phyloP scores from a whole-genome alignment of 1,140 invertebrate species.

The Caenorhabditis remanei region DNA sequence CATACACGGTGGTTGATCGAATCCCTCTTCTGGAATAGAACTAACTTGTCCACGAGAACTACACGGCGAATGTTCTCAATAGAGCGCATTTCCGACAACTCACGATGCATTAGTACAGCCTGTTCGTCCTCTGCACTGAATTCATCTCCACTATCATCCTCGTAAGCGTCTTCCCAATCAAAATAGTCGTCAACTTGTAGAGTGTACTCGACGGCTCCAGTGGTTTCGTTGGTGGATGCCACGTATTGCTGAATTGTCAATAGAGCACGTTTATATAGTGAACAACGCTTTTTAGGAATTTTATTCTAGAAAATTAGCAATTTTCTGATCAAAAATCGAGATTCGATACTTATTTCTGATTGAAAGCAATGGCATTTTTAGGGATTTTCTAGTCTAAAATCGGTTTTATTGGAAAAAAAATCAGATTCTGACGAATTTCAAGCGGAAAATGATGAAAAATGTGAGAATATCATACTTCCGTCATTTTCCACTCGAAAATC shows the following conservation, averaged over 20 bases:
- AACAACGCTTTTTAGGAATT: too few relatives aligned
- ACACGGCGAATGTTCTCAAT: not conserved
- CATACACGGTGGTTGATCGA: slow-evolving; percentile 59
- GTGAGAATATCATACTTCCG: too few relatives aligned
- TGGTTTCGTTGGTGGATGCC: not conserved
- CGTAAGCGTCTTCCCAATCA: slow-evolving; percentile 11
- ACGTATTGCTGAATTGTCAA: not conserved
- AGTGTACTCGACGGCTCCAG: not conserved
- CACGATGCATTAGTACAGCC: slow-evolving; percentile 47
- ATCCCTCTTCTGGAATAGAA: slow-evolving; percentile 55
- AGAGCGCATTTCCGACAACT: not conserved
- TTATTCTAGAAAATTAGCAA: too few relatives aligned
- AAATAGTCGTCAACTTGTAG: slow-evolving; percentile 33
- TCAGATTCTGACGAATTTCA: too few relatives aligned
- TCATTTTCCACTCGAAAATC: too few relatives aligned
- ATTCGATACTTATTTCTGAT: too few relatives aligned
- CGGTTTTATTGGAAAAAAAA: too few relatives aligned
- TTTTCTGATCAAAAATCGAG: too few relatives aligned
- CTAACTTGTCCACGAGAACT: not conserved
- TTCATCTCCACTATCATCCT: slow-evolving; percentile 43
- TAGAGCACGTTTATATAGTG: too few relatives aligned
- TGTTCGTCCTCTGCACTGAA: slow-evolving; percentile 47
- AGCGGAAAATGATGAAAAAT: too few relatives aligned
- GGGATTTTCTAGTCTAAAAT: too few relatives aligned
- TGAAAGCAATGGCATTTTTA: too few relatives aligned